Evolutionary conservation across 2,113 vertebrate genomes (phyloP).

Genomic region (Etheostoma cragini): DNA sequence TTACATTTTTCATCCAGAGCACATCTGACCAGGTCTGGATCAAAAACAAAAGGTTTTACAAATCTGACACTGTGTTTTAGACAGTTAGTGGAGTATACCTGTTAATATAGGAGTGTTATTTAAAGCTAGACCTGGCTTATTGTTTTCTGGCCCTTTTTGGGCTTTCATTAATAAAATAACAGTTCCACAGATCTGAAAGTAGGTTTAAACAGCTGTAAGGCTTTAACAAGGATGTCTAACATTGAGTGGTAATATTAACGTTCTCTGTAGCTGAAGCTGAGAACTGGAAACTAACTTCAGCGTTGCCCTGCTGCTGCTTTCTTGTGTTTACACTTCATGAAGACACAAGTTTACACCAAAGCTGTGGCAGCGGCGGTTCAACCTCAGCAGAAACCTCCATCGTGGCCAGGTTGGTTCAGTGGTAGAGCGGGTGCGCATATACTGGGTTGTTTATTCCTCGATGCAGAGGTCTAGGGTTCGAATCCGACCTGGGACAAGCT

Average conservation of each 20-base stretch:
- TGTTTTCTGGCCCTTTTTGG: background rate
- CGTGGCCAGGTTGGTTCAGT: no score
- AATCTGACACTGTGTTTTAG: background rate
- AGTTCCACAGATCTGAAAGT: background rate
- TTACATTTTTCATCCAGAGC: background rate
- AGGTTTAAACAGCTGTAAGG: background rate
- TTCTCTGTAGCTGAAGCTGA: background rate
- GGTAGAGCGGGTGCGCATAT: no score
- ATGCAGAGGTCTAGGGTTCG: no score
- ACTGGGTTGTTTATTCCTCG: no score
- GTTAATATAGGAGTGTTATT: background rate
- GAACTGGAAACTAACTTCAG: background rate
- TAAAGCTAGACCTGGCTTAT: background rate
- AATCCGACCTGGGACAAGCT: no score
- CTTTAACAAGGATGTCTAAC: background rate
- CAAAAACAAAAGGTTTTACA: background rate
- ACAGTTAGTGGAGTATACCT: background rate
- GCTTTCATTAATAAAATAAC: background rate
- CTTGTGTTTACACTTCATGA: slow-evolving; percentile 65
- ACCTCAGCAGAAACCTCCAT: slow-evolving; percentile 42
- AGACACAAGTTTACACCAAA: slow-evolving; percentile 69
- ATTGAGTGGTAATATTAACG: no score
- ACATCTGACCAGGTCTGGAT: background rate
- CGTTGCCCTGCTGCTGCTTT: slow-evolving; percentile 37
- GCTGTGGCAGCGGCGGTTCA: slow-evolving; percentile 33